Evolutionary conservation across 1,140 invertebrate genomes (phyloP).

Genomic region (Diachasmimorpha longicaudata): DNA sequence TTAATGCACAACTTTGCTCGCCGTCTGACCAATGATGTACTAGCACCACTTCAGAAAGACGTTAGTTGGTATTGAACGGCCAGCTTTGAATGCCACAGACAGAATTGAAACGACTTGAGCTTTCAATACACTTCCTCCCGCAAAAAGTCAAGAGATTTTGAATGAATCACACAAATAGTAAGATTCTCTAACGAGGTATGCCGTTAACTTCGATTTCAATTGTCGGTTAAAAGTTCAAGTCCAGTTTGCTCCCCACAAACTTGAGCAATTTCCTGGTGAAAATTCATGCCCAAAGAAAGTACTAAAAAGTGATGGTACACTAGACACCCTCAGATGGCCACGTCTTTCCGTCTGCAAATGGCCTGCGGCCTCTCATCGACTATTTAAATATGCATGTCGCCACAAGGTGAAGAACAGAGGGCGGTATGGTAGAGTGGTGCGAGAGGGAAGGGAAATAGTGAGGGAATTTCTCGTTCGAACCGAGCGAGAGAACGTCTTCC

Average conservation of each 20-base stretch:
- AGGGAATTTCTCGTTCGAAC: conserved; percentile 8
- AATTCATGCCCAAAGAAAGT: conserved; percentile 17
- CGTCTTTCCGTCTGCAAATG: neutral
- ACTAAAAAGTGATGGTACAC: conserved; percentile 20
- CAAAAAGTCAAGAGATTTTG: neutral
- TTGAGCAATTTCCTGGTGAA: conserved; percentile 49
- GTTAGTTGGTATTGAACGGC: too few species aligned
- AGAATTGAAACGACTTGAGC: neutral
- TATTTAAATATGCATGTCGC: conserved; percentile 57
- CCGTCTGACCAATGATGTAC: too few species aligned
- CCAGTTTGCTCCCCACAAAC: conserved; percentile 30
- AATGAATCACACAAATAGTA: conserved; percentile 18
- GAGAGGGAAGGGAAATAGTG: neutral
- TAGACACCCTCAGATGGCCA: too few species aligned
- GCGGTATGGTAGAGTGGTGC: neutral
- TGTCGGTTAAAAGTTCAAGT: conserved; percentile 16
- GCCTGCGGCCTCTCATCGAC: conserved; percentile 44
- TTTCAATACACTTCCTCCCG: neutral
- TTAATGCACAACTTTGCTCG: too few species aligned
- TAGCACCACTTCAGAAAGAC: too few species aligned
- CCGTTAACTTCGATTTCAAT: conserved; percentile 38
- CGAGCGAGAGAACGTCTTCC: conserved; percentile 42
- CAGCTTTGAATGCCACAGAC: too few species aligned
- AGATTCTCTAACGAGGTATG: conserved; percentile 33
- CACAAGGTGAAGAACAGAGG: conserved; percentile 29